phyloP scores from a whole-genome alignment of 1,140 invertebrate genomes.

The Dendrolimus punctatus region DNA sequence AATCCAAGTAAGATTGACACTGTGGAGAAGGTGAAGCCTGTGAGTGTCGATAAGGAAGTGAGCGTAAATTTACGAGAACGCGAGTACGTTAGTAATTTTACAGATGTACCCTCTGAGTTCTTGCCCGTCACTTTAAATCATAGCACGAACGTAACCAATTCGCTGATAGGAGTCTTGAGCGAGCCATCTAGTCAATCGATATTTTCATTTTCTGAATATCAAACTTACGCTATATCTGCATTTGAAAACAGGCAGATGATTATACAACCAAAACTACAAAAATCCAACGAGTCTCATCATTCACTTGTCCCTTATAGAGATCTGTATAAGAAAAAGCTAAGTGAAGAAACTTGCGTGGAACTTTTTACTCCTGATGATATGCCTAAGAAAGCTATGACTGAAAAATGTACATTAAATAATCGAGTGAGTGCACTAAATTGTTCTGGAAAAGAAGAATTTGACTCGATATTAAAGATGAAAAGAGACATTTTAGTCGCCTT shows the following conservation, averaged over 20 bases:
- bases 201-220: conserved; percentile 22
- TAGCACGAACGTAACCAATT: conserved; percentile 25
- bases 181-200: conserved; percentile 29
- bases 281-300: neutral
- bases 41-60: conserved; percentile 41
- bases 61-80: conserved; percentile 20
- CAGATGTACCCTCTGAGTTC: conserved; percentile 35
- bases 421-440: neutral
- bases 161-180: conserved; percentile 24
- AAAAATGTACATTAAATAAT: conserved; percentile 3
- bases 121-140: conserved; percentile 19
- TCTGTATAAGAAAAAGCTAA: too few species aligned
- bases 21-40: conserved; percentile 4
- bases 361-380: too few species aligned
- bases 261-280: conserved; percentile 11
- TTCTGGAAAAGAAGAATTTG: conserved; percentile 15
- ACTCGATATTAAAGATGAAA: conserved; percentile 45
- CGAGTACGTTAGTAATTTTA: conserved; percentile 25
- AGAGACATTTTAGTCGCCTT: conserved; percentile 52
- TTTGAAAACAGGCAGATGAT: conserved; percentile 14
- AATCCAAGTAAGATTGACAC: neutral
- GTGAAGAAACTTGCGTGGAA: too few species aligned
- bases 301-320: too few species aligned
- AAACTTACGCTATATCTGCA: conserved; percentile 13
- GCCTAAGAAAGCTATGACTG: neutral